Evolutionary conservation across 1,140 invertebrate species (phyloP).

Genomic region (Halesus radiatus): DNA sequence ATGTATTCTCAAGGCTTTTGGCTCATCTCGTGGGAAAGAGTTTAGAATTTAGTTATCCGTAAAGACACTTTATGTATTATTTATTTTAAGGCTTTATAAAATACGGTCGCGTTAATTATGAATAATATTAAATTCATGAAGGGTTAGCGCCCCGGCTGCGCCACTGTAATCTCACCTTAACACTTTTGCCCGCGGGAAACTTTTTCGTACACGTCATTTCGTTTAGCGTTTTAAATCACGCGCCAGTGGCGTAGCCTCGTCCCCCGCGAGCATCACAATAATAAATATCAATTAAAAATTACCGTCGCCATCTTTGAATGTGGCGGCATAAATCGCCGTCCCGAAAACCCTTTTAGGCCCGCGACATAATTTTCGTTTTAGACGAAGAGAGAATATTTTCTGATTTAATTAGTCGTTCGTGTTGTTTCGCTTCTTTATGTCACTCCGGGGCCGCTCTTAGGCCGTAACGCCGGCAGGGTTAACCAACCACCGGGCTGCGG

Average conservation of each 20-base stretch:
- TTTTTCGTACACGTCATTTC: constrained; percentile 43
- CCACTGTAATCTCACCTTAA: constrained; percentile 35
- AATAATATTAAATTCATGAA: constrained; percentile 14
- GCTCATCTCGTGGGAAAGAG: too few species aligned
- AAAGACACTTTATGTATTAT: too few species aligned
- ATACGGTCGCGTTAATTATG: constrained; percentile 1
- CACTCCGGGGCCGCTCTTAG: constrained; percentile 46
- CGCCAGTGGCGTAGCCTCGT: constrained; percentile 35
- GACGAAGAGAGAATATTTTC: constrained; percentile 56
- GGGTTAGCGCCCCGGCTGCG: constrained; percentile 2
- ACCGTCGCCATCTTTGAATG: constrained; percentile 47
- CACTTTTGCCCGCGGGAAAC: constrained; percentile 25
- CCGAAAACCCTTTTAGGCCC: constrained; percentile 56
- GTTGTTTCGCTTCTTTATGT: constrained; percentile 54
- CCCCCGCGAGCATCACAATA: constrained; percentile 45
- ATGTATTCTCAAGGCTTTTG: too few species aligned
- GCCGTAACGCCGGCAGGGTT: constrained; percentile 20
- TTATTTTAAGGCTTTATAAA: too few species aligned
- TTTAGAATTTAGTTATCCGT: too few species aligned
- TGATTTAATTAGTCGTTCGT: constrained; percentile 57
- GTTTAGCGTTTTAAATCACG: constrained; percentile 44
- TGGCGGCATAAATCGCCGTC: constrained; percentile 52
- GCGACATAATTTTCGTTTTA: constrained; percentile 58
- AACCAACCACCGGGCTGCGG: constrained; percentile 6
- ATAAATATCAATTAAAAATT: constrained; percentile 55